Percentiles rank a stretch among this genome's conserved stretches.
Evolutionary conservation across 1,140 invertebrate genomes (phyloP).

Genomic region (Drosophila seguyi): DNA sequence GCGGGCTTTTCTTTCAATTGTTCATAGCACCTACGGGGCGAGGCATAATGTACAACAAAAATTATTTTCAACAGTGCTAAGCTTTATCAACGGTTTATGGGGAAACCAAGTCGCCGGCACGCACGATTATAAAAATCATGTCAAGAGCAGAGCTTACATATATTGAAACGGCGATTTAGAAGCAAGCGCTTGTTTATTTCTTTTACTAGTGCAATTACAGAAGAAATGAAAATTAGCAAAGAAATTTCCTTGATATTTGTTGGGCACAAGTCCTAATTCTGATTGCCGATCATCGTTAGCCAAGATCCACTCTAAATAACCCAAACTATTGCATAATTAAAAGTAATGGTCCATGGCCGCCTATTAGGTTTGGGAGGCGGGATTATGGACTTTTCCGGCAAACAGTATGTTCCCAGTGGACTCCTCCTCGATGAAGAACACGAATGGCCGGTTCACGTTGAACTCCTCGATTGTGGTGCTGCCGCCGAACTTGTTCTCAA

Average conservation of each 20-base stretch:
- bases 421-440: slow-evolving; percentile 93
- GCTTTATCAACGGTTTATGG: slow-evolving; percentile 41
- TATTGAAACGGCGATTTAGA: background rate
- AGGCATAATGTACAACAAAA: slow-evolving; percentile 2
- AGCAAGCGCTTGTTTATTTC: background rate
- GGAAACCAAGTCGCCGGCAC: slow-evolving; percentile 4
- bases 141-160: slow-evolving; percentile 43
- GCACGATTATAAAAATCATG: slow-evolving; percentile 46
- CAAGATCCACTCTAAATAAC: background rate
- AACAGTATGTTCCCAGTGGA: slow-evolving; percentile 89
- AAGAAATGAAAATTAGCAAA: background rate
- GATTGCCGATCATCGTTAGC: too few species aligned
- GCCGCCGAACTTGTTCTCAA: slow-evolving; percentile 90
- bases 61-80: slow-evolving; percentile 17
- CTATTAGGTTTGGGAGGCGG: slow-evolving; percentile 58
- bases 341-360: slow-evolving; percentile 2
- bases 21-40: slow-evolving; percentile 6
- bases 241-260: background rate
- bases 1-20: slow-evolving; percentile 18
- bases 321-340: slow-evolving; percentile 26
- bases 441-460: slow-evolving; percentile 90
- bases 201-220: background rate
- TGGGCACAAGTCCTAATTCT: background rate
- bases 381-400: slow-evolving; percentile 89
- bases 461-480: slow-evolving; percentile 86